Base-by-base conservation (phyloP, 1,140 invertebrate genomes). In the Drosophila ohnishii region DNA sequence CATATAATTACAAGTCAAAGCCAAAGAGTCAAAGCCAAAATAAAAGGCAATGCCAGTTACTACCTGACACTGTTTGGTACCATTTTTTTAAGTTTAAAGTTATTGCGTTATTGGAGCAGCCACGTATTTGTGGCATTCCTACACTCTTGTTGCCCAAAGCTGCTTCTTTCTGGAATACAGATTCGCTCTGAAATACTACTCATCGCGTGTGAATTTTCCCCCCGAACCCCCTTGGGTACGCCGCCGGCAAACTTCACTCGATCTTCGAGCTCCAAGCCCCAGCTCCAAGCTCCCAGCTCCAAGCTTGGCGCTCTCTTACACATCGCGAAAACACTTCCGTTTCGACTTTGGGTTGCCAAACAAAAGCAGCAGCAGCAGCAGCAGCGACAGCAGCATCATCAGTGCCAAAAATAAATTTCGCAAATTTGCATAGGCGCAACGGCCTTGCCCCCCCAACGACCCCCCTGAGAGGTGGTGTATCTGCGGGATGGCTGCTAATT, bases 241-340 rank as follows among this genome's bases (percentile, higher is more conserved):
- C 62, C 11, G 35, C 22, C 7, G 63, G 57, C 37, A 58, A 55
- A 57, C 62, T 79, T 55, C 55, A 67, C 50, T 53, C 22, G 32
- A 19, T 10, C 40, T 61, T n/a, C 34, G 42, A 28, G 47, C n/a
- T 45, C 25, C 30, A 13, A 25, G n/a, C 25, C 22, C 28, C 0
- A n/a, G 39, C 14, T 55, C 19, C 32, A 6, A 16, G n/a, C 35
- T 47, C 37, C 0, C 22, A 44, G 40, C 48, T 47, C 7, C 22
- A 5, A 34, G 14, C 22, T 65, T 32, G 48, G 39, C 37, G 40
- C 45, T 85, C 45, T 85, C 78, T 86, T 86, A 86, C 83, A 87
- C 83, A 86, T 87, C 82, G 64, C 67, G 51, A 73, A 86, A 86
- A 79, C 83, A 87, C 83, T 86, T 86, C 82, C 82, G 82, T 76